Base-by-base conservation (phyloP, 1,140 invertebrate species). In the Coenobita brevimanus region DNA sequence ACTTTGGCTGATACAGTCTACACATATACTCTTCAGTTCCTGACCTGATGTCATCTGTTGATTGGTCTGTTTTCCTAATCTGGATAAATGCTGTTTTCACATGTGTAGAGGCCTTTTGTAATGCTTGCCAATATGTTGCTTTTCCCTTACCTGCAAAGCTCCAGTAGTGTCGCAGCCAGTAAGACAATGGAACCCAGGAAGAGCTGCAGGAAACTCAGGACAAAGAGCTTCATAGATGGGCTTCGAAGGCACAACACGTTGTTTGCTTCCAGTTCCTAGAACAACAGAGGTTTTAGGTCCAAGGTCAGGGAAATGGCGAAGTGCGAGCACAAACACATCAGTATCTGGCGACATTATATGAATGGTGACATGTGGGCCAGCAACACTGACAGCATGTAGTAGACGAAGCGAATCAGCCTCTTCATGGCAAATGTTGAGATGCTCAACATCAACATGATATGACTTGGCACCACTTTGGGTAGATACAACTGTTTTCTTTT, bases 281-380 rank as follows among this genome's bases (percentile, higher is more conserved):
- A 71, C n/a, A 24, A 71, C 30, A 33, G 67, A 71, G 0, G 30
- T 33, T 17, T 71, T 6, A 33, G n/a, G n/a, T 1, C 67, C 67
- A 24, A 71, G n/a, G 67, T 2, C 17, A 71, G n/a, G 15, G n/a
- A 71, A 33, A 24, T 27, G 3, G 17, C 30, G 17, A 21, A 69
- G 24, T 21, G 64, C 64, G 13, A 69, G 24, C 64, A 69, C 64
- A 69, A 69, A 69, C 64, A 69, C 64, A 27, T 69, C 64, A 17
- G 4, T 69, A 69, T 69, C 64, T 21, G 64, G 64, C 2, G 64
- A 4, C 27, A 0, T 71, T 24, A 71, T 71, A 30, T 6, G 67
- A 71, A 36, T 33, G 67, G n/a, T 33, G 67, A 33, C n/a, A 24
- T 24, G 3, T 4, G 30, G 67, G n/a, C 24, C 30, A 33, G 67